Conservation (phyloP, 2,888 invertebrate species). For the Thymelicus acteon region DNA sequence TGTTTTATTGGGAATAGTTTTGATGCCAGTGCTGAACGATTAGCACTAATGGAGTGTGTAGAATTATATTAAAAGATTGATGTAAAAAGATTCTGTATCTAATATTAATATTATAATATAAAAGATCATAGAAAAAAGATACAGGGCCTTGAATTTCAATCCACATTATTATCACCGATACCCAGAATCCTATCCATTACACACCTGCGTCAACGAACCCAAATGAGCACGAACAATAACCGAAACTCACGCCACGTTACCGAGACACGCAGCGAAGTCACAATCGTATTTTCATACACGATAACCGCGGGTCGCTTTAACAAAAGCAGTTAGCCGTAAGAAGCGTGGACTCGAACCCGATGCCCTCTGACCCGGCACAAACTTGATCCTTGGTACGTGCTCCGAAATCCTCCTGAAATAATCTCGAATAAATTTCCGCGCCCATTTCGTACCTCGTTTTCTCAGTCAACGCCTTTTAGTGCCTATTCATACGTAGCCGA, state of each 20-base stretch:
- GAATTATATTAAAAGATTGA: too few relatives aligned
- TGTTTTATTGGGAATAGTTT: too few relatives aligned
- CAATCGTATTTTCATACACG: conserved; percentile 26
- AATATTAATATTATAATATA: too few relatives aligned
- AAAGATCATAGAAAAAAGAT: too few relatives aligned
- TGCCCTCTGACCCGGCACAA: conserved; percentile 59
- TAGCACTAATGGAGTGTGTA: too few relatives aligned
- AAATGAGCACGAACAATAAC: background rate
- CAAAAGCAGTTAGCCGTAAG: conserved; percentile 31
- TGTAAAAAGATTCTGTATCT: too few relatives aligned
- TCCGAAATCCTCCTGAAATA: conserved; percentile 52
- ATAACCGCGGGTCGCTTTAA: conserved; percentile 12
- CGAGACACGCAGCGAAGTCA: conserved; percentile 12
- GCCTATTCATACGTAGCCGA: background rate
- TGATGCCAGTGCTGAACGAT: too few relatives aligned
- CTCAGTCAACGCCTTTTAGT: conserved; percentile 56
- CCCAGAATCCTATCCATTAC: background rate
- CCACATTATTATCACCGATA: background rate
- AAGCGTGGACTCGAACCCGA: conserved; percentile 30
- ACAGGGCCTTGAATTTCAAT: too few relatives aligned
- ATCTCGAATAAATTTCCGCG: conserved; percentile 54
- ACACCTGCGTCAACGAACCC: background rate
- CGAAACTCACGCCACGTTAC: conserved; percentile 6
- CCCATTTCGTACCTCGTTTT: conserved; percentile 61
- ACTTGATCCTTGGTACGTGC: conserved; percentile 58